Conservation (phyloP, 2,113 vertebrate genomes). For the Bufo gargarizans region DNA sequence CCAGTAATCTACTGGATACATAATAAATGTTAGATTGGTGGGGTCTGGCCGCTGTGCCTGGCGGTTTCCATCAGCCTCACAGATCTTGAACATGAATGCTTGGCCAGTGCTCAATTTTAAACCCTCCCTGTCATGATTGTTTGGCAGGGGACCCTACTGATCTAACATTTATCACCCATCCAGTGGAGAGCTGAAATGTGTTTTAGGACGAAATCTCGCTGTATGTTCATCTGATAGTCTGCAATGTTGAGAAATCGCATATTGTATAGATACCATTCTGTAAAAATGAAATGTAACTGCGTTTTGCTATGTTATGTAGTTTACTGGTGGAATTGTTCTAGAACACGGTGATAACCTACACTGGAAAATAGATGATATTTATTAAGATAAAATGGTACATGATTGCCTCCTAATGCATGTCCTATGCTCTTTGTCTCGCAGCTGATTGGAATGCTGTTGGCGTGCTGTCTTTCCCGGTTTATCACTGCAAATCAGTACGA, state of each 20-base stretch:
- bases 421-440: constrained; percentile 62
- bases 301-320: background rate
- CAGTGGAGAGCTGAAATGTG: too few species aligned
- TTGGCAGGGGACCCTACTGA: too few species aligned
- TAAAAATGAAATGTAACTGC: background rate
- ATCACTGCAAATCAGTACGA: constrained; percentile 99
- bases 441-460: constrained; percentile 98
- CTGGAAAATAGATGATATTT: background rate
- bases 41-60: too few species aligned
- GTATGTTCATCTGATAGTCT: background rate
- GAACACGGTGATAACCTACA: background rate
- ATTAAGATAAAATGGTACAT: constrained; percentile 2
- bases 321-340: background rate
- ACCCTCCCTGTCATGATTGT: too few species aligned
- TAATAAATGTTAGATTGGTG: too few species aligned
- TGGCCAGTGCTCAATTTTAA: too few species aligned
- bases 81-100: too few species aligned
- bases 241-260: background rate
- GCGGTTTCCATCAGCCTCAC: too few species aligned
- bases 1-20: too few species aligned
- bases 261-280: background rate
- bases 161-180: too few species aligned
- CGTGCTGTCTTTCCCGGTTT: constrained; percentile 98
- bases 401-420: constrained; percentile 3
- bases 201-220: too few species aligned